Conservation (phyloP, 2,888 invertebrate species). For the Cabera pusaria region DNA sequence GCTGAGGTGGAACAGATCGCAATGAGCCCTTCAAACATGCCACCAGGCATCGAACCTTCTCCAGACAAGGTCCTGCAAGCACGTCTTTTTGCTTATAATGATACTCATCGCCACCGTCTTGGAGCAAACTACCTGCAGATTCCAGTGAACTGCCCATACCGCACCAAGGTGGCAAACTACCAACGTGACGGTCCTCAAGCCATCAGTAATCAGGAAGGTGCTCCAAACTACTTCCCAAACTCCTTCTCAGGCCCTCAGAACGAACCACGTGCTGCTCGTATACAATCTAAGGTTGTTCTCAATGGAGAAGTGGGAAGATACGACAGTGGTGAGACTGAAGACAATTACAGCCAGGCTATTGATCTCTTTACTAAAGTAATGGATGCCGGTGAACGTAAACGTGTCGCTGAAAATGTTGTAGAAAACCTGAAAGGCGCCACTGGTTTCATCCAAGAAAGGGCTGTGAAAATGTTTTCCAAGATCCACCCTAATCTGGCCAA, state of each 20-base stretch:
- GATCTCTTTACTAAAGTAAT: constrained; percentile 92
- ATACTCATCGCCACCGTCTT: constrained; percentile 94
- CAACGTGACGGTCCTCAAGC: constrained; percentile 95
- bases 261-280: constrained; percentile 84
- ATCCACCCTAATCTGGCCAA: constrained; percentile 91
- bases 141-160: constrained; percentile 97
- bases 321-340: constrained; percentile 90
- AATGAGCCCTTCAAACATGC: constrained; percentile 94
- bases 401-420: constrained; percentile 91
- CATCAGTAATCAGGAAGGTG: constrained; percentile 91
- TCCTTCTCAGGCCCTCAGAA: constrained; percentile 95
- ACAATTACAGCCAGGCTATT: constrained; percentile 94
- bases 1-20: constrained; percentile 97
- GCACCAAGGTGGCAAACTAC: constrained; percentile 87
- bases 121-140: constrained; percentile 96
- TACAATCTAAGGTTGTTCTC: constrained; percentile 77
- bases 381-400: constrained; percentile 87
- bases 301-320: constrained; percentile 91
- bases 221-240: constrained; percentile 98
- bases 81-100: constrained; percentile 93
- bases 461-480: constrained; percentile 92
- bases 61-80: constrained; percentile 97
- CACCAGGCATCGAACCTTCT: constrained; percentile 96
- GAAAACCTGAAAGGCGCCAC: constrained; percentile 90
- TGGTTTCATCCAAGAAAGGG: constrained; percentile 93